These are phyloP conservation scores for Solenopsis fugax DNA, from an alignment of 1,140 invertebrate genomes.

Conservation along the genomic window DNA sequence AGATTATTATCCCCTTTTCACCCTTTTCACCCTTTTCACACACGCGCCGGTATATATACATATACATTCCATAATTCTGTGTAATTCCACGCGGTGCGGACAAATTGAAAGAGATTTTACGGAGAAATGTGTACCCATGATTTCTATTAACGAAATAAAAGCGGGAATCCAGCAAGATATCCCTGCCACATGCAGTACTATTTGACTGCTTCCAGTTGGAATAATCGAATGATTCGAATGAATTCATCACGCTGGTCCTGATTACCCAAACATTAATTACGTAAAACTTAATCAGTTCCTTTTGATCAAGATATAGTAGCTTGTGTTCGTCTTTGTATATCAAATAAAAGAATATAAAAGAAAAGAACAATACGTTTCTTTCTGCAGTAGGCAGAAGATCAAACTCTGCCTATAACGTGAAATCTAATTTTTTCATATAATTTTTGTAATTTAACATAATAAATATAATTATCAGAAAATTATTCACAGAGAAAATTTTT, in stretches of 20 bases:
- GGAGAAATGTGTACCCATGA: constrained; percentile 10
- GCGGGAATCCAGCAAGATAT: constrained; percentile 28
- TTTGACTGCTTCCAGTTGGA: constrained; percentile 16
- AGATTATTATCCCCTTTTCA: constrained; percentile 6
- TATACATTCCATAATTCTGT: constrained; percentile 10
- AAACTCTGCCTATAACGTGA: not conserved
- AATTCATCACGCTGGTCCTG: constrained; percentile 24
- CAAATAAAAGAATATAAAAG: not conserved
- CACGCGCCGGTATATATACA: not conserved
- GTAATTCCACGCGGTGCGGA: constrained; percentile 11
- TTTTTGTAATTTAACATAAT: not conserved
- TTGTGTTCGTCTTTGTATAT: not conserved
- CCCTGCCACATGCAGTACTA: constrained; percentile 5
- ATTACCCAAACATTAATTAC: constrained; percentile 39
- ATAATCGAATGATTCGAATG: constrained; percentile 34
- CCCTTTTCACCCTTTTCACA: not conserved
- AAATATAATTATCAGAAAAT: not conserved
- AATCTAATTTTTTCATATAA: not conserved
- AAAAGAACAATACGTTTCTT: not conserved
- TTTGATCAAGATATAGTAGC: not conserved
- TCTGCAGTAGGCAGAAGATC: not conserved
- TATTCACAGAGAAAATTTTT: not conserved
- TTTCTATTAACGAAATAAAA: constrained; percentile 41
- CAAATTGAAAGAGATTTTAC: constrained; percentile 21
- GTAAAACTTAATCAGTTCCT: constrained; percentile 15